Evolutionary conservation across 2,113 vertebrate genomes (phyloP), one percentile per base, ranked within the genome.

Genomic region (Craseonycteris thonglongyai): DNA sequence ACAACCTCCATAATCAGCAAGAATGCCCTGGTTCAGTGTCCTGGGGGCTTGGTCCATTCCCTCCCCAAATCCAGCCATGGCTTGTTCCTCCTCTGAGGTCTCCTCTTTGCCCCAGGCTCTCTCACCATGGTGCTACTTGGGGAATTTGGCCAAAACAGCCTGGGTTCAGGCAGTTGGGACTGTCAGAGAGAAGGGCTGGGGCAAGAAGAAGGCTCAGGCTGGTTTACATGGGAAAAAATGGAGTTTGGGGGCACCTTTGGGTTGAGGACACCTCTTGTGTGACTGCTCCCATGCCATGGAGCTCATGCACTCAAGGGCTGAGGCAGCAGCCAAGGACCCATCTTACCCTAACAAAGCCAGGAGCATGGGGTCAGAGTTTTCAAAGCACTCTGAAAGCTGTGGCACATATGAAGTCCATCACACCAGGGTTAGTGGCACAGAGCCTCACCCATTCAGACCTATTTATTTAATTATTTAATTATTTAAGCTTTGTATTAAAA

Each of bases 1-100:
- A n/a, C 75, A 86, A 81, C 87, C 21, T 94, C 35, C 35, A 95
- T 22, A 65, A 45, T 96, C 68, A 65, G 54, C 78, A 78, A 92
- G 76, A 90, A 89, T 1, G 0, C 68, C 74, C 83, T 89, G 68
- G 83, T 28, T 65, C 56, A 21, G 65, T 76, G 28, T 81, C 72
- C 35, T 75, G 22, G 42, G 81, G 58, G 28, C 28, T 86, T 90
- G 85, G 30, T 54, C n/a, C 6, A 7, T 69, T 94, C 15, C 38
- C 47, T 40, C 40, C 45, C 40, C 69, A 82, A 19, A 58, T 3
- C 10, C 22, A 68, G 33, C 7, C 35, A 4, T 11, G 63, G 21
- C 42, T 81, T 88, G 6, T 54, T 65, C 11, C 38, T 21, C 38
- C 1, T 94, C 26, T 5, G 33, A n/a, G 9, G 21, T 10, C 5